Conservation (phyloP, 2,888 invertebrate genomes). For the Pollenia griseotomentosa region DNA sequence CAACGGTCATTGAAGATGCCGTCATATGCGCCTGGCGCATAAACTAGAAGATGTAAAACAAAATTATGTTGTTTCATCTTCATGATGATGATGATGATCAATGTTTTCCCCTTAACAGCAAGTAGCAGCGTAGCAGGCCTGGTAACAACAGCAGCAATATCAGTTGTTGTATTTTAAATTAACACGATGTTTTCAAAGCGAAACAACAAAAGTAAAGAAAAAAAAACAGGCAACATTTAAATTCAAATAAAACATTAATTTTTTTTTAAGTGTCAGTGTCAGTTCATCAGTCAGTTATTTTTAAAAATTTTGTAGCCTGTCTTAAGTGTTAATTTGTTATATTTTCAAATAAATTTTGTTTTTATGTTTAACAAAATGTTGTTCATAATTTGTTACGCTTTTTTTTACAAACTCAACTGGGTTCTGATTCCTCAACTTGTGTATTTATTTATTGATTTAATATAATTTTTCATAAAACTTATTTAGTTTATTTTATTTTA, state of each 20-base stretch:
- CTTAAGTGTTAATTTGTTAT: conserved; percentile 59
- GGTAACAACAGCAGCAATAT: conserved; percentile 27
- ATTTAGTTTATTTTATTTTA: conserved; percentile 26
- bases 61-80: conserved; percentile 57
- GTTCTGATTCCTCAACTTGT: neutral
- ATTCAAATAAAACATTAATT: conserved; percentile 53
- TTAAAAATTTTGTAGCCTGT: conserved; percentile 20
- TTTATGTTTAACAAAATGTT: conserved; percentile 11
- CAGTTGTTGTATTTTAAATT: conserved; percentile 30
- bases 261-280: conserved; percentile 62
- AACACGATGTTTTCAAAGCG: conserved; percentile 29
- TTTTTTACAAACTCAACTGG: neutral
- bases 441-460: conserved; percentile 28
- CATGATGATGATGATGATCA: conserved; percentile 20
- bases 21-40: conserved; percentile 69
- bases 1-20: conserved; percentile 39
- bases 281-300: conserved; percentile 24
- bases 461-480: conserved; percentile 41
- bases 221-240: conserved; percentile 12
- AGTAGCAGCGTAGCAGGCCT: conserved; percentile 28
- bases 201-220: no score
- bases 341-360: conserved; percentile 16
- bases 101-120: neutral
- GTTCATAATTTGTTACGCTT: conserved; percentile 23
- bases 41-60: conserved; percentile 2